Base-by-base conservation (phyloP, 2,113 vertebrate species). In the Pseudolaguvia tuberculata region DNA sequence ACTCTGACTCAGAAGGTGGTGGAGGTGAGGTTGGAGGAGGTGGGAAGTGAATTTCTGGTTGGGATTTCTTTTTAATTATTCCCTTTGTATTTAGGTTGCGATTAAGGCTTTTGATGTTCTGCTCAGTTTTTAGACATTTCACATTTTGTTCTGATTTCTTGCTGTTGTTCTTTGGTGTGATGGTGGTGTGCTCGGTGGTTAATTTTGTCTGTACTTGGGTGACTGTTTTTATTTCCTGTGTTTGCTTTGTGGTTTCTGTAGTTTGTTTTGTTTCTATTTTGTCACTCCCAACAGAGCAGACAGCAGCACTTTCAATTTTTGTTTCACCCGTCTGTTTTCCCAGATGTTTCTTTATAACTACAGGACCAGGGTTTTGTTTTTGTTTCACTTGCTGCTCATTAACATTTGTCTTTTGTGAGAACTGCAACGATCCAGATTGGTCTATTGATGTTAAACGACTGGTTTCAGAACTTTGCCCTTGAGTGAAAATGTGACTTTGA, bases 1-100 rank as follows among this genome's bases (percentile, higher is more conserved):
- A 86, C 82, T 95, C 93, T 5, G 90, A 89, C 84, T 94, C 93
- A 20, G 93, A 94, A 39, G 89, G 85, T 12, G 93, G 88, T 67
- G 92, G 92, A 2, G 92, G 88, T 0, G 89, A 92, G 1, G 88
- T 86, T 17, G 93, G 93, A 25, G 94, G 92, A 63, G 93, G 90
- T 0, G 90, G 89, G 53, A 89, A 90, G 75, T 92, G 85, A 67
- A 87, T 91, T 82, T 94, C 90, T 7, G 90, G 84, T 27, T 62
- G 72, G 31, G 81, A 66, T 55, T 85, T 89, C 20, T 87, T 87
- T 81, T 91, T 91, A 42, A 80, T 72, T 29, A 79, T 35, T 18
- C 83, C 82, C 73, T 68, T 88, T 27, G 78, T 50, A 21, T 84
- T 86, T 2, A 86, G 82, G 70, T 79, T 85, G 1, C 61, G 61